Percentiles rank a stretch among this genome's conserved stretches.
These are phyloP conservation scores for Atrina japonica DNA, from an alignment of 2,888 invertebrate genomes.

Conservation along the genomic window DNA sequence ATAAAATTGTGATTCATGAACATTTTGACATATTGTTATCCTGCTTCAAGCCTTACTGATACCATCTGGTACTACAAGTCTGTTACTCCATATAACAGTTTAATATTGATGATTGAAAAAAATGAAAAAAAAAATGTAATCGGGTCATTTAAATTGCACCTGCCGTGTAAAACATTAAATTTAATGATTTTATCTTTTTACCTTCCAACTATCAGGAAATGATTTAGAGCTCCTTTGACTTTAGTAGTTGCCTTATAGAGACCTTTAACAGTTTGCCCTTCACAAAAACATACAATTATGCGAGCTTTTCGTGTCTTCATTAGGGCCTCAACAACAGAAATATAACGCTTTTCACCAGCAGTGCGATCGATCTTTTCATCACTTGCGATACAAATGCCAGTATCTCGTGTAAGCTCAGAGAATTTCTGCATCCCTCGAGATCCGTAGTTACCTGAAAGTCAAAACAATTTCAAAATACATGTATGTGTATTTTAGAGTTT, in stretches of 20 bases:
- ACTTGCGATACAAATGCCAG: constrained; percentile 87
- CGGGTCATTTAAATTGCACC: no score
- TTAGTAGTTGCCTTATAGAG: constrained; percentile 85
- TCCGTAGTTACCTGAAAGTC: constrained; percentile 87
- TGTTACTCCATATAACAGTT: no score
- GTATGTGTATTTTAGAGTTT: no score
- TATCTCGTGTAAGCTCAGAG: constrained; percentile 85
- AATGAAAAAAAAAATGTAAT: no score
- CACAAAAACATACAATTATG: constrained; percentile 90
- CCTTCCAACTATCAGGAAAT: constrained; percentile 87
- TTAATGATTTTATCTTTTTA: no score
- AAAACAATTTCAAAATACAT: no score
- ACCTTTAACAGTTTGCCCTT: constrained; percentile 87
- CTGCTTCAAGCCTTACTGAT: no score
- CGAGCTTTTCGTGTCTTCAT: constrained; percentile 83
- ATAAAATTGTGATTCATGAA: no score
- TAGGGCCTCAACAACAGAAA: constrained; percentile 82
- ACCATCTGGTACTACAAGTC: no score
- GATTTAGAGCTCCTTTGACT: constrained; percentile 83
- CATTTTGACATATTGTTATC: no score
- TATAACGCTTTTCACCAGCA: constrained; percentile 83
- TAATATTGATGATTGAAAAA: no score
- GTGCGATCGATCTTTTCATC: constrained; percentile 85
- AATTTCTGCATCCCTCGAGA: constrained; percentile 89
- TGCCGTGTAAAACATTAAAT: no score